Conservation (phyloP, 2,113 vertebrate genomes). For the Benthochromis sp. region DNA sequence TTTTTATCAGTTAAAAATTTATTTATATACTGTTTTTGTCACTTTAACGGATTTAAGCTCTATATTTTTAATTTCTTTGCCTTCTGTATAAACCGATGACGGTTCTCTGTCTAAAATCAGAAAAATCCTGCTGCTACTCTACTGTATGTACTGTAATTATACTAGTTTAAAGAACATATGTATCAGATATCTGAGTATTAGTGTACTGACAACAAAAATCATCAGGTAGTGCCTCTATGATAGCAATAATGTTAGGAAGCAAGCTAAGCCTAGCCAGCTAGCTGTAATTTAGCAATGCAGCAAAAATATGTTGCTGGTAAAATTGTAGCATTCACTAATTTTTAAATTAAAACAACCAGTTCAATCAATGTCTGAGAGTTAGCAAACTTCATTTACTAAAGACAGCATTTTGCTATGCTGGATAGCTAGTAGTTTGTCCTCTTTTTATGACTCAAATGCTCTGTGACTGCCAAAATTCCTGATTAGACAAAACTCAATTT, state of each 20-base stretch:
- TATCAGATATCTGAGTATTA: background rate
- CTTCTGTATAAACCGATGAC: background rate
- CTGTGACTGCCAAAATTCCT: background rate
- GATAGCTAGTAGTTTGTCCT: background rate
- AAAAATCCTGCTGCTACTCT: background rate
- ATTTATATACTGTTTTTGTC: background rate
- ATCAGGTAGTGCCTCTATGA: background rate
- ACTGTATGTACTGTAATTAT: background rate
- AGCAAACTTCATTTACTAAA: background rate
- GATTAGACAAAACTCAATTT: background rate
- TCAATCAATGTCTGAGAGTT: background rate
- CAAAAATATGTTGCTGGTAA: background rate
- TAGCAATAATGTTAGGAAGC: background rate
- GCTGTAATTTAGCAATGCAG: background rate
- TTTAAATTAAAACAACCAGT: background rate
- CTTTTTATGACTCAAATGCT: background rate
- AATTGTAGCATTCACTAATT: background rate
- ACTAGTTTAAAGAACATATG: background rate
- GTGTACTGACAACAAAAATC: background rate
- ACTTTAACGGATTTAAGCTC: background rate
- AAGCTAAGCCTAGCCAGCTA: background rate
- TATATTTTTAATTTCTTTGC: background rate
- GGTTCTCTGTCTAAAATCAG: background rate
- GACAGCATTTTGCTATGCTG: background rate
- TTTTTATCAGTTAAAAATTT: background rate